Conservation (phyloP, 1,140 invertebrate genomes). For the Coenobita brevimanus region DNA sequence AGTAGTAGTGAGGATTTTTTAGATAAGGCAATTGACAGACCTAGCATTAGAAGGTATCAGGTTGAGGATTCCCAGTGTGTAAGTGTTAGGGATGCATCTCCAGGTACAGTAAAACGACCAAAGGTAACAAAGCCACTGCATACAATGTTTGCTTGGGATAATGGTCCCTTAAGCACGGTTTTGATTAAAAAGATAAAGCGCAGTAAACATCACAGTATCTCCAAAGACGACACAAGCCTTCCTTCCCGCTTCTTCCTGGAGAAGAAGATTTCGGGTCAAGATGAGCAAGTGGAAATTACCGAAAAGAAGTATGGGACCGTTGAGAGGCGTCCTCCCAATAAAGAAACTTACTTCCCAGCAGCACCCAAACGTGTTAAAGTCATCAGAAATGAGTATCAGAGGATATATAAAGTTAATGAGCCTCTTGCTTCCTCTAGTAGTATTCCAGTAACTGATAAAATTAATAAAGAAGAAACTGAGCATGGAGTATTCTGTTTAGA, state of each 20-base stretch:
- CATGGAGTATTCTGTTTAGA: neutral
- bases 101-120: neutral
- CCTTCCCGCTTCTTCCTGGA: constrained; percentile 38
- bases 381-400: constrained; percentile 24
- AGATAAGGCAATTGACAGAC: constrained; percentile 37
- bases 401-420: constrained; percentile 42
- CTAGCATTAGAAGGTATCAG: constrained; percentile 11
- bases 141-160: constrained; percentile 20
- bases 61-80: neutral
- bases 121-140: constrained; percentile 39
- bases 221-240: constrained; percentile 18
- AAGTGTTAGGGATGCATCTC: neutral
- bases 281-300: constrained; percentile 17
- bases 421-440: neutral
- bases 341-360: constrained; percentile 55
- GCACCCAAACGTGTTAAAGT: neutral
- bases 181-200: constrained; percentile 37
- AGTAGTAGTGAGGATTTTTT: constrained; percentile 52
- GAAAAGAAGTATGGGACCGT: constrained; percentile 39
- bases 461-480: neutral
- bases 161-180: constrained; percentile 6
- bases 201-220: constrained; percentile 43
- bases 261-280: constrained; percentile 12
- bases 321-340: constrained; percentile 10
- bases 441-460: neutral